Evolutionary conservation across 2,797 vertebrate genomes (phyloP).

Genomic region (Rhynchotus rufescens): DNA sequence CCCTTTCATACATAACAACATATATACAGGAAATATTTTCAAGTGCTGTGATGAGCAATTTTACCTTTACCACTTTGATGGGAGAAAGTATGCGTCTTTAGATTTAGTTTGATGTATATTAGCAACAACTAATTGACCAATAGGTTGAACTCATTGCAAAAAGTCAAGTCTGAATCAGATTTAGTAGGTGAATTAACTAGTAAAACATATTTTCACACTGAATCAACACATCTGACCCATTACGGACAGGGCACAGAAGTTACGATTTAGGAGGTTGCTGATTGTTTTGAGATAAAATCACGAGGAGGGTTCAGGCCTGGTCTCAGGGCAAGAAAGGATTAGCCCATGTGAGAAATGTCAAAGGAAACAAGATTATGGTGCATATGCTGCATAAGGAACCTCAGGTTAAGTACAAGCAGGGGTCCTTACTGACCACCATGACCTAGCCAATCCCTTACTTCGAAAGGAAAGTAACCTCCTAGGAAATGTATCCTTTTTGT

Average conservation of each 20-base stretch:
- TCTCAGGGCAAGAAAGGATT: constrained; percentile 48
- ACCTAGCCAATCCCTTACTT: constrained; percentile 23
- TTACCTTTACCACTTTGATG: neutral
- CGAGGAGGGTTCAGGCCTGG: neutral
- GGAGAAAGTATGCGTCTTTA: neutral
- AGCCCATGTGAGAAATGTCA: constrained; percentile 52
- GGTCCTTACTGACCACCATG: neutral
- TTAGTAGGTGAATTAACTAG: neutral
- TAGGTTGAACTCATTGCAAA: neutral
- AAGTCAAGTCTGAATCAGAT: neutral
- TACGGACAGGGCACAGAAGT: neutral
- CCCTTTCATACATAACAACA: neutral
- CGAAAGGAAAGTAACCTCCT: neutral
- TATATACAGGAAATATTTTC: neutral
- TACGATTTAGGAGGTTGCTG: neutral
- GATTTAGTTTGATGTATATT: neutral
- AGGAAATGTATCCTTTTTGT: neutral
- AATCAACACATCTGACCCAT: neutral
- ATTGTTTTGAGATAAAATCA: constrained; percentile 12
- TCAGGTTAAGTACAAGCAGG: constrained; percentile 10
- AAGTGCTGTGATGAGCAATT: neutral
- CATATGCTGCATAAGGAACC: constrained; percentile 48
- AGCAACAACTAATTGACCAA: neutral
- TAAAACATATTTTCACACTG: neutral
- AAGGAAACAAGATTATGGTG: constrained; percentile 56